phyloP scores from a whole-genome alignment of 2,113 vertebrate genomes.

The Pycnonotus jocosus region DNA sequence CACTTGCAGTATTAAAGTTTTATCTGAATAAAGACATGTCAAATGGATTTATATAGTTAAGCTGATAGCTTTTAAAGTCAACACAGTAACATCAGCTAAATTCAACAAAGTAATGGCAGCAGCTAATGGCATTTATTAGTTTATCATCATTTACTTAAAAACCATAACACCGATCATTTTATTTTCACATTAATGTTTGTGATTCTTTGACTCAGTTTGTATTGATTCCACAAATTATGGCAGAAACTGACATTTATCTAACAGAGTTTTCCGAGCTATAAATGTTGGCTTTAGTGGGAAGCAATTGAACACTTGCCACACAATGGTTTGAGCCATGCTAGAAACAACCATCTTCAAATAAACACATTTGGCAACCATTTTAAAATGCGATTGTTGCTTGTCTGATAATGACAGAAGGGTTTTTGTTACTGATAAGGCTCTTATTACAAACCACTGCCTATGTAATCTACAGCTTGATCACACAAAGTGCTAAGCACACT shows the following conservation, averaged over 20 bases:
- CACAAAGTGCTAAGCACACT: background rate
- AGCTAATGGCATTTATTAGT: conserved; percentile 83
- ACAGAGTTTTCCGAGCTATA: conserved; percentile 35
- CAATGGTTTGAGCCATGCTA: conserved; percentile 35
- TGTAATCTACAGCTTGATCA: conserved; percentile 48
- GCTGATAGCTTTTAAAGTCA: conserved; percentile 86
- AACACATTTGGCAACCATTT: conserved; percentile 63
- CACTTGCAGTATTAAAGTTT: conserved; percentile 93
- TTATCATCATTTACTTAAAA: conserved; percentile 87
- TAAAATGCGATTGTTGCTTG: conserved; percentile 34
- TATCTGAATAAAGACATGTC: conserved; percentile 97
- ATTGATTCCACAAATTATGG: conserved; percentile 41
- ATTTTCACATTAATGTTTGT: conserved; percentile 64
- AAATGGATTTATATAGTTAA: conserved; percentile 94
- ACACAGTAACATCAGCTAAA: conserved; percentile 71
- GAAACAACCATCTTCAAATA: conserved; percentile 57
- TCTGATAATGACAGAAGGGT: conserved; percentile 38
- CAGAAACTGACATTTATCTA: conserved; percentile 53
- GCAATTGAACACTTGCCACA: conserved; percentile 41
- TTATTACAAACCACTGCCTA: conserved; percentile 46
- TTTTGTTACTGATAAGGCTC: conserved; percentile 52
- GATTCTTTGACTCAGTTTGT: conserved; percentile 60
- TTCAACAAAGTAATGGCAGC: conserved; percentile 77
- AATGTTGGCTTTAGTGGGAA: conserved; percentile 48
- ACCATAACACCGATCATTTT: conserved; percentile 76